Conservation (phyloP, 2,888 invertebrate species). For the Hofmannophila pseudospretella region DNA sequence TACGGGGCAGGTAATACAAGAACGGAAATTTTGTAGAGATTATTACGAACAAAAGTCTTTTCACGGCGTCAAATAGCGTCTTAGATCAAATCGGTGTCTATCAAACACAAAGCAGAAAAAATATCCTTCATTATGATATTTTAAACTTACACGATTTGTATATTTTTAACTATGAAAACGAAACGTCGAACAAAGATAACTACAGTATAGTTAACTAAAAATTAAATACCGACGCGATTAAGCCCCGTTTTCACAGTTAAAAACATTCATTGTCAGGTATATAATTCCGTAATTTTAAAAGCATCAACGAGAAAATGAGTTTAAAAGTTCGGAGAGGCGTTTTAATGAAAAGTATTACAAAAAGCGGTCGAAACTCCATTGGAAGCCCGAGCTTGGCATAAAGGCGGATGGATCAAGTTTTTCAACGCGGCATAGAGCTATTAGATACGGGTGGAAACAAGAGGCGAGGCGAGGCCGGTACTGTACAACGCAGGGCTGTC, state of each 20-base stretch:
- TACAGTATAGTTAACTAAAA: too few species aligned
- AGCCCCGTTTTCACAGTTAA: too few species aligned
- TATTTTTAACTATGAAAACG: too few species aligned
- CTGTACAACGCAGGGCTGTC: too few species aligned
- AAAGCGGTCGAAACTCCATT: slow-evolving; percentile 28
- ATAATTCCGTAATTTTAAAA: slow-evolving; percentile 10
- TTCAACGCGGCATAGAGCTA: slow-evolving; percentile 43
- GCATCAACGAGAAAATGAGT: slow-evolving; percentile 14
- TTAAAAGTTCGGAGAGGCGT: slow-evolving; percentile 18
- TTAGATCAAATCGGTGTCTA: background rate
- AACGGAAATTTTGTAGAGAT: background rate
- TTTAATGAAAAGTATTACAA: slow-evolving; percentile 22
- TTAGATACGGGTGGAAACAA: slow-evolving; percentile 46
- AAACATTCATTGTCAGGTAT: too few species aligned
- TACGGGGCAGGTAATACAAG: slow-evolving; percentile 4
- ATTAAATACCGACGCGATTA: too few species aligned
- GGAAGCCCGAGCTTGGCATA: slow-evolving; percentile 23
- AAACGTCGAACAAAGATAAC: too few species aligned
- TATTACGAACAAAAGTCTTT: too few species aligned
- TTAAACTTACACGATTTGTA: too few species aligned
- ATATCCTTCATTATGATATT: too few species aligned
- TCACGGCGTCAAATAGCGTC: too few species aligned
- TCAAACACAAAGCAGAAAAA: slow-evolving; percentile 1
- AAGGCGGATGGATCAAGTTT: slow-evolving; percentile 46
- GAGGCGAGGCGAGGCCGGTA: too few species aligned